Base-by-base conservation (phyloP, 2,797 vertebrate species). In the Cirrhinus mrigala region DNA sequence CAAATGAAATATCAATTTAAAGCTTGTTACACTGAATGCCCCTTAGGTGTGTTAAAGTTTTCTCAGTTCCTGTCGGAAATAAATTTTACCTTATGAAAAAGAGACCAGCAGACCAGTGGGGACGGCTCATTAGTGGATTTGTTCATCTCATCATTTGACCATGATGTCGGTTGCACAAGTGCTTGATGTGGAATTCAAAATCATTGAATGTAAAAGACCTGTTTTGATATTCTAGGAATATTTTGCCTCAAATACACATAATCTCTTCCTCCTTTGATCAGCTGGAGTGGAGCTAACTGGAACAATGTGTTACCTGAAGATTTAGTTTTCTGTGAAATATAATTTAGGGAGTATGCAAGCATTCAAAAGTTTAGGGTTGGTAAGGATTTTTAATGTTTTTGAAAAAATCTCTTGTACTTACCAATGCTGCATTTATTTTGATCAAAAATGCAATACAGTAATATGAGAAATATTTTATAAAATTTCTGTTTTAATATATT, bases 1-100 rank as follows among this genome's bases (percentile, higher is more conserved):
- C 46, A 76, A 77, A 84, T 84, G 48, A 84, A 84, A 84, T 84
- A 76, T 84, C 82, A 84, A 69, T 84, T 84, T 84, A 84, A 54
- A 76, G 48, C 82, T 68, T 76, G 60, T 84, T 77, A 66, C 29
- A 24, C 33, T 44, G 6, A 84, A 52, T 76, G 60, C 60, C 81
- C 44, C 71, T 60, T 29, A 52, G 71, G 56, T 83, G 20, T 66
- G 70, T 75, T 83, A n/a, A 66, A 27, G 71, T 40, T 20, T 75
- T 62, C 46, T 62, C 7, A 7, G 5, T 50, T 73, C 27, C 46
- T 66, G 20, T 7, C 58, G 52, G 44, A 64, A 75, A 64, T 66
- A 48, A 52, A 83, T 20, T 64, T 52, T 52, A 75, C 20, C 20
- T 24, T 52, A 64, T 83, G 29, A 75, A 62, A 64, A 75, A 50